Evolutionary conservation across 2,113 vertebrate genomes (phyloP).

Genomic region (Macquaria ambigua): DNA sequence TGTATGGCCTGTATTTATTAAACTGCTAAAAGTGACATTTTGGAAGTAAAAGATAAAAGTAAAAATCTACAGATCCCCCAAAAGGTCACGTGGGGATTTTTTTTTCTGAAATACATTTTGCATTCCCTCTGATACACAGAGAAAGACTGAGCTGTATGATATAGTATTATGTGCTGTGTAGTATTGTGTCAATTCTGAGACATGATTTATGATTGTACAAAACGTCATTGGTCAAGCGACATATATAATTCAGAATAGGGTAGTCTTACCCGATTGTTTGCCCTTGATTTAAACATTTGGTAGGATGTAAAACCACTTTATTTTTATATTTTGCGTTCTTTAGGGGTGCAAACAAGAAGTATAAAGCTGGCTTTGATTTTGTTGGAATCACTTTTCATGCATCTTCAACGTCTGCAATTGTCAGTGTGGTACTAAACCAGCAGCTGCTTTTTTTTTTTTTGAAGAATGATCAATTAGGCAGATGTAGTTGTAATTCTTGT

Average conservation of each 20-base stretch:
- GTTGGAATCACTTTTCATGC: not conserved
- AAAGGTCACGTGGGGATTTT: not conserved
- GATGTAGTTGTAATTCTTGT: not conserved
- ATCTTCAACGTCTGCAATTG: not conserved
- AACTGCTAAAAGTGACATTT: constrained; percentile 8
- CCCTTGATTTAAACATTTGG: not conserved
- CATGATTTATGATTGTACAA: not conserved
- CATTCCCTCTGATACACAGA: not conserved
- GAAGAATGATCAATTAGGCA: no score
- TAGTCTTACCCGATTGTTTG: not conserved
- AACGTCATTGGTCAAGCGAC: not conserved
- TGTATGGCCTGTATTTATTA: not conserved
- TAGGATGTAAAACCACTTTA: not conserved
- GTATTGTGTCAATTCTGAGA: no score
- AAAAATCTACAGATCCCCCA: not conserved
- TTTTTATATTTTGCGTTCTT: not conserved
- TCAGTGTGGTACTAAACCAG: not conserved
- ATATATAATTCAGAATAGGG: not conserved
- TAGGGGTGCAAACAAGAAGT: no score
- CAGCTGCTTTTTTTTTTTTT: not conserved
- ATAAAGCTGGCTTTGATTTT: not conserved
- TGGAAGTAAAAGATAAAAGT: not conserved
- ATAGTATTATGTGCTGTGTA: no score
- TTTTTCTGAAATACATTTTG: not conserved
- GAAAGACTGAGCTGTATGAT: not conserved